phyloP scores from a whole-genome alignment of 64 coral and sea anemone genomes.

The Dendronephthya gigantea region DNA sequence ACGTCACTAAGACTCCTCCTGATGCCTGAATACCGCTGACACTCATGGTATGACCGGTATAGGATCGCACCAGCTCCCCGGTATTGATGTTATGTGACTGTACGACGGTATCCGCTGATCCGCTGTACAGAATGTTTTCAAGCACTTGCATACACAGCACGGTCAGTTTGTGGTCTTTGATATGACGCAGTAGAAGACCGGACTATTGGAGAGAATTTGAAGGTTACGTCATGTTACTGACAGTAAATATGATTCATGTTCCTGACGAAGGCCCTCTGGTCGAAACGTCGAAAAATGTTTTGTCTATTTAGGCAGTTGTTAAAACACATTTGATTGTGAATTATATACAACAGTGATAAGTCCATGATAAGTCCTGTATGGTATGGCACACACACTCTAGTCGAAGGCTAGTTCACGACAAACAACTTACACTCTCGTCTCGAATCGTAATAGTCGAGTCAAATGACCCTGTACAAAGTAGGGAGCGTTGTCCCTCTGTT shows the following conservation, averaged over 20 bases:
- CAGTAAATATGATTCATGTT: too few relatives aligned
- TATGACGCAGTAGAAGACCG: constrained; percentile 52
- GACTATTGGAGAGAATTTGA: constrained; percentile 17
- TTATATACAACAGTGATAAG: too few relatives aligned
- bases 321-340: too few relatives aligned
- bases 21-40: constrained; percentile 75
- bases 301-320: too few relatives aligned
- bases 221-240: too few relatives aligned
- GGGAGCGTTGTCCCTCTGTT: constrained; percentile 61
- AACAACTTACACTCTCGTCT: constrained; percentile 60
- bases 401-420: too few relatives aligned
- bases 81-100: constrained; percentile 81
- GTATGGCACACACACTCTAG: too few relatives aligned
- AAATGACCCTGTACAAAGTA: constrained; percentile 83
- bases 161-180: constrained; percentile 60
- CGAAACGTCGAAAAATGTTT: too few relatives aligned
- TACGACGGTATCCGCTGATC: constrained; percentile 66
- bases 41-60: constrained; percentile 61
- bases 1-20: constrained; percentile 71
- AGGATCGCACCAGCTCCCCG: constrained; percentile 63
- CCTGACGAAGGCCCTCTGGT: too few relatives aligned
- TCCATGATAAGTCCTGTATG: too few relatives aligned
- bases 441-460: constrained; percentile 76
- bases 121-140: constrained; percentile 78
- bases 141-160: constrained; percentile 79